phyloP scores from a whole-genome alignment of 2,888 invertebrate species.

The Acheta domesticus region DNA sequence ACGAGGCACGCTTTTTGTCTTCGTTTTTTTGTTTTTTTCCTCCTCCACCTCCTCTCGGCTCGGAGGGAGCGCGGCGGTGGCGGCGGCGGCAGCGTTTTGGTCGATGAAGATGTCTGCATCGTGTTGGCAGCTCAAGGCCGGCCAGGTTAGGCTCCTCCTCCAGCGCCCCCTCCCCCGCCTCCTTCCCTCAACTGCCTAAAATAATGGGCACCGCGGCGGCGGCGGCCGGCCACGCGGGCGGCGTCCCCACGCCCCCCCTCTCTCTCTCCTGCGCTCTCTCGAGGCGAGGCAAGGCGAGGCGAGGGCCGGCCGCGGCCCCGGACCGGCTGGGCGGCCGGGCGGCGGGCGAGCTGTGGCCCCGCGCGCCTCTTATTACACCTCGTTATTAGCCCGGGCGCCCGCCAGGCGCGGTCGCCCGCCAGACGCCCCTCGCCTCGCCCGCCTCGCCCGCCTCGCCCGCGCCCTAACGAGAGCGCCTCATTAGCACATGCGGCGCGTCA shows the following conservation, averaged over 20 bases:
- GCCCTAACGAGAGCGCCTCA: constrained; percentile 3
- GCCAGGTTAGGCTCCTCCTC: constrained; percentile 31
- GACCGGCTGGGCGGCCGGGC: neutral
- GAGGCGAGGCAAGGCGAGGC: no score
- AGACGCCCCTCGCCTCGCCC: neutral
- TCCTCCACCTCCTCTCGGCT: neutral
- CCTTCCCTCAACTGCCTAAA: constrained; percentile 22
- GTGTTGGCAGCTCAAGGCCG: constrained; percentile 37
- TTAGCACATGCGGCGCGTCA: neutral
- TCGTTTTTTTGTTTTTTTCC: constrained; percentile 20
- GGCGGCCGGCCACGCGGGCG: neutral
- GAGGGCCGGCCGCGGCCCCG: no score
- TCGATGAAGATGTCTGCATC: constrained; percentile 36
- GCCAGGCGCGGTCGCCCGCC: constrained; percentile 18
- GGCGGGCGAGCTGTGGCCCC: constrained; percentile 20
- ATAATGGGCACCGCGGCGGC: constrained; percentile 25
- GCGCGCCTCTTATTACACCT: constrained; percentile 24
- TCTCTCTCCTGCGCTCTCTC: neutral
- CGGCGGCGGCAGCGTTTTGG: neutral
- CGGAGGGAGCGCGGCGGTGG: neutral
- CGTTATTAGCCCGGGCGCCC: neutral
- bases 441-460: constrained; percentile 18
- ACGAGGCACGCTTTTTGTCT: constrained; percentile 20
- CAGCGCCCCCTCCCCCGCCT: constrained; percentile 20
- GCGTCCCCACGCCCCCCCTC: neutral